Evolutionary conservation across 1,140 invertebrate genomes (phyloP).

Genomic region (Conus betulinus): DNA sequence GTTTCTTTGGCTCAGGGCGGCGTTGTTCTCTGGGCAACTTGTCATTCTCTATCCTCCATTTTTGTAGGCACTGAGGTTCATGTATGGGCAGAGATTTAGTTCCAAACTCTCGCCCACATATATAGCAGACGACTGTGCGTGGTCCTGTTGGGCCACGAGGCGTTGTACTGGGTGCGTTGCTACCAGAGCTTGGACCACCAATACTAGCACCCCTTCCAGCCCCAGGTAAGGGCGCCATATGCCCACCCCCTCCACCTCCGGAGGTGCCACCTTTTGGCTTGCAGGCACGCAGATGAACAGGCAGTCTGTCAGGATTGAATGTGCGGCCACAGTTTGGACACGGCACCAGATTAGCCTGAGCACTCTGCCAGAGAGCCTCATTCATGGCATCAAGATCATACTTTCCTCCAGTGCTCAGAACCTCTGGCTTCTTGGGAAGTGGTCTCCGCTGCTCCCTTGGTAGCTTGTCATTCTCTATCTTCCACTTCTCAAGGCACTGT

Average conservation of each 20-base stretch:
- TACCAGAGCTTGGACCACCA: background rate
- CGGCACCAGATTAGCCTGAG: conserved; percentile 79
- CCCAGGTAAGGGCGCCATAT: background rate
- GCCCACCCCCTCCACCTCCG: background rate
- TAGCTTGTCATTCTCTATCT: conserved; percentile 82
- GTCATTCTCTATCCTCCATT: conserved; percentile 84
- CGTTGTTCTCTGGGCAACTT: conserved; percentile 80
- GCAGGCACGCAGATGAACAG: conserved; percentile 82
- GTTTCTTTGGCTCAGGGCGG: conserved; percentile 81
- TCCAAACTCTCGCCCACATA: conserved; percentile 74
- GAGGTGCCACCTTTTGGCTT: conserved; percentile 58
- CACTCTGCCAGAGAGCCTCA: conserved; percentile 72
- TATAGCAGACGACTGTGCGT: conserved; percentile 72
- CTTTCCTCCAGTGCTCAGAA: conserved; percentile 54
- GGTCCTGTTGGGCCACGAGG: conserved; percentile 15
- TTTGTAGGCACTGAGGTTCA: conserved; percentile 86
- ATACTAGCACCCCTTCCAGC: background rate
- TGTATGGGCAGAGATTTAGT: conserved; percentile 82
- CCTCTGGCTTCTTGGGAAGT: conserved; percentile 81
- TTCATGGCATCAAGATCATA: conserved; percentile 72
- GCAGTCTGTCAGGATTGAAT: conserved; percentile 83
- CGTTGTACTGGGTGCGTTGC: background rate
- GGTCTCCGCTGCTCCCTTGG: conserved; percentile 79
- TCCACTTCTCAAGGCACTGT: conserved; percentile 86
- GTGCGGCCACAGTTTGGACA: conserved; percentile 84